A percentile compares a stretch with the other conserved stretches of the same genome.
Evolutionary conservation across 2,888 invertebrate genomes (phyloP).

Genomic region (Drosophila leonis): DNA sequence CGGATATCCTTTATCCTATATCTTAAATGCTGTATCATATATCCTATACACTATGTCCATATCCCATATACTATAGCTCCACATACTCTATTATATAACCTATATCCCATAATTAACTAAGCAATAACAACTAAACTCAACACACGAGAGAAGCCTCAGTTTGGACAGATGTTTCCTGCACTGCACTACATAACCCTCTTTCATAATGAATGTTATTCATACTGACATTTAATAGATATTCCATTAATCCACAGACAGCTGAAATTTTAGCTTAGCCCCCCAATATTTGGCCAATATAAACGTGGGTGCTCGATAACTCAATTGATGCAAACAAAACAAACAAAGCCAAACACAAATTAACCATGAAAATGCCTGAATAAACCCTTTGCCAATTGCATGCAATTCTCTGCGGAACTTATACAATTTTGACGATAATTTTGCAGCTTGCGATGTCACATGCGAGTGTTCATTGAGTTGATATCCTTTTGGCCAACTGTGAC

Average conservation of each 20-base stretch:
- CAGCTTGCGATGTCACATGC: constrained; percentile 54
- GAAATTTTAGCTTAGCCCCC: constrained; percentile 48
- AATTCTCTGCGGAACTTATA: constrained; percentile 38
- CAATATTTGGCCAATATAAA: constrained; percentile 41
- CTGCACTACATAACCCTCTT: not conserved
- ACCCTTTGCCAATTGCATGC: constrained; percentile 27
- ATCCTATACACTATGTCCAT: not conserved
- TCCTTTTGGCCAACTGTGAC: constrained; percentile 43
- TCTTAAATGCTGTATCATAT: not conserved
- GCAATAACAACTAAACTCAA: not conserved
- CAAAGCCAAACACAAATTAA: constrained; percentile 43
- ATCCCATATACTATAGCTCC: not conserved
- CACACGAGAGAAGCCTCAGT: not conserved
- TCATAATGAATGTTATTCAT: constrained; percentile 1
- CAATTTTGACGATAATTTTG: constrained; percentile 57
- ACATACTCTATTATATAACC: not conserved
- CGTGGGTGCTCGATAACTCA: constrained; percentile 28
- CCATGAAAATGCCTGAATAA: constrained; percentile 14
- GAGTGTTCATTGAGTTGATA: constrained; percentile 8
- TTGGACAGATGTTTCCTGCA: constrained; percentile 25
- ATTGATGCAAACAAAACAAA: constrained; percentile 48
- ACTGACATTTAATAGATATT: constrained; percentile 9
- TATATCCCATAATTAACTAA: not conserved
- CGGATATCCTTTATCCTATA: not conserved
- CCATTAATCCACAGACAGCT: constrained; percentile 48